A percentile compares a stretch with the other conserved stretches of the same genome.
These are phyloP conservation scores for Drosophila gunungcola DNA, from an alignment of 1,140 invertebrate species.

Conservation along the genomic window DNA sequence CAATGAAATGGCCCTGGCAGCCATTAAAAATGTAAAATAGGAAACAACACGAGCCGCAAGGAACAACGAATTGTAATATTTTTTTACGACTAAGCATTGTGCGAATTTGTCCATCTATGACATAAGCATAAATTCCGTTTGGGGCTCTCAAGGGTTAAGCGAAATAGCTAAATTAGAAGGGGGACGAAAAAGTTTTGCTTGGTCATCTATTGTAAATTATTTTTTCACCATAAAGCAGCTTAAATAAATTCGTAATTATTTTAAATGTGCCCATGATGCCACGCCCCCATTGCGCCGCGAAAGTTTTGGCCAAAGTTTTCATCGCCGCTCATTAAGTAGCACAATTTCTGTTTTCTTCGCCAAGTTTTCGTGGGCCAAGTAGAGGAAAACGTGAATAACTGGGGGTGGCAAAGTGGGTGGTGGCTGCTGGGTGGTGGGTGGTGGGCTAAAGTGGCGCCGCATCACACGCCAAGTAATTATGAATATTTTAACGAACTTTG, in stretches of 20 bases:
- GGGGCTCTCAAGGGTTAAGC: slow-evolving; percentile 23
- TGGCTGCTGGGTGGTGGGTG: not conserved
- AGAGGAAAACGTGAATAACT: slow-evolving; percentile 8
- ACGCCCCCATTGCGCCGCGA: slow-evolving; percentile 39
- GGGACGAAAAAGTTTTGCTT: slow-evolving; percentile 9
- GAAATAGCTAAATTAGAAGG: not conserved
- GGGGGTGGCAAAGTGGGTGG: not conserved
- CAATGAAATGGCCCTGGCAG: slow-evolving; percentile 64
- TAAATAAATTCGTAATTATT: slow-evolving; percentile 83
- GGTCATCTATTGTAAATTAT: slow-evolving; percentile 73
- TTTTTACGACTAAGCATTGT: slow-evolving; percentile 74
- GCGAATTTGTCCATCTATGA: slow-evolving; percentile 74
- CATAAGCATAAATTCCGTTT: slow-evolving; percentile 72
- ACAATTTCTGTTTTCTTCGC: slow-evolving; percentile 75
- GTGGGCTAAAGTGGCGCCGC: slow-evolving; percentile 65
- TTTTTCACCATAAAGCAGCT: slow-evolving; percentile 74
- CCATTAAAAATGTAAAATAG: slow-evolving; percentile 77
- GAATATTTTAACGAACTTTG: slow-evolving; percentile 83
- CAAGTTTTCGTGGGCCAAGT: slow-evolving; percentile 57
- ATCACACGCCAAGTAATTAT: slow-evolving; percentile 83
- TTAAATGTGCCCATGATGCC: slow-evolving; percentile 68
- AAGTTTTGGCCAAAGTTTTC: slow-evolving; percentile 72
- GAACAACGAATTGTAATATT: slow-evolving; percentile 41
- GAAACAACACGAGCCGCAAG: slow-evolving; percentile 35
- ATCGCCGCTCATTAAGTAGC: slow-evolving; percentile 77